Percentiles rank a stretch among this genome's conserved stretches.
These are phyloP conservation scores for Philereme vetulata DNA, from an alignment of 2,888 invertebrate genomes.

Conservation along the genomic window DNA sequence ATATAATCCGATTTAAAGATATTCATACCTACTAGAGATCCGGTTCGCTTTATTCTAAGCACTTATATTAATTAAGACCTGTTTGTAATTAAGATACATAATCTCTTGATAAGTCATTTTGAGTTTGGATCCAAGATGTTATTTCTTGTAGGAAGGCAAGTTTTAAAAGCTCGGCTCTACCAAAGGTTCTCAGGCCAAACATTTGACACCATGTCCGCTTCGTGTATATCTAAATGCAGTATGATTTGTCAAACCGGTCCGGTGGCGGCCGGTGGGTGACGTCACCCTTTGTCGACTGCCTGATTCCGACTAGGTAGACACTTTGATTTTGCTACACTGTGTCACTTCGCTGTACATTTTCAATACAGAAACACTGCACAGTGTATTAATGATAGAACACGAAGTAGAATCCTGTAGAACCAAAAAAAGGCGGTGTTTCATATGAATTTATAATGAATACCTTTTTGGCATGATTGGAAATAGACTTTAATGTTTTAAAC, in stretches of 20 bases:
- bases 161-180: background rate
- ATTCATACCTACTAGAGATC: slow-evolving; percentile 9
- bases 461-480: slow-evolving; percentile 18
- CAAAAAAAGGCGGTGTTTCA: slow-evolving; percentile 19
- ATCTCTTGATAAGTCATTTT: background rate
- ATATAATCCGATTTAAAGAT: no score
- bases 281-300: slow-evolving; percentile 41
- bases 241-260: slow-evolving; percentile 51
- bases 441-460: slow-evolving; percentile 20
- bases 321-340: slow-evolving; percentile 7
- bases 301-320: background rate
- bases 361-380: background rate
- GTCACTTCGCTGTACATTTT: slow-evolving; percentile 6
- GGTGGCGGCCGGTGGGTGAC: slow-evolving; percentile 44
- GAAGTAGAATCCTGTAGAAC: background rate
- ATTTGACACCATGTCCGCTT: slow-evolving; percentile 27
- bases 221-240: slow-evolving; percentile 35
- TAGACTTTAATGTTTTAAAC: slow-evolving; percentile 6
- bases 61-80: slow-evolving; percentile 9
- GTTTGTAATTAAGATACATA: slow-evolving; percentile 14
- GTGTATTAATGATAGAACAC: background rate
- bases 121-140: background rate
- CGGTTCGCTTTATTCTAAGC: slow-evolving; percentile 14
- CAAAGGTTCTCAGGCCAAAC: background rate
- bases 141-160: background rate